Conservation (phyloP, 2,888 invertebrate species). For the Cephus spinipes region DNA sequence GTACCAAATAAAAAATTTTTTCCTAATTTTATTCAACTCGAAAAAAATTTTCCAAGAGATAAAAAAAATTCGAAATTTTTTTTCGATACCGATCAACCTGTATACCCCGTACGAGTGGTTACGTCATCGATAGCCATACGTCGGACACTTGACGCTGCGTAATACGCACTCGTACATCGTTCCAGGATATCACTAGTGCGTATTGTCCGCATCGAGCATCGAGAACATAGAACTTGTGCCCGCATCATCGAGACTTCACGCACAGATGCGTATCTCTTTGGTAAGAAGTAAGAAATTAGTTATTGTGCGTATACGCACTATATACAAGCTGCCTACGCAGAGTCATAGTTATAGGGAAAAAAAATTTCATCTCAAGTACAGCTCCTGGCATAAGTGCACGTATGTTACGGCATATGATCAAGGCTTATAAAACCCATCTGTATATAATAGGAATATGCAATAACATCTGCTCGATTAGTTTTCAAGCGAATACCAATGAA, state of each 20-base stretch:
- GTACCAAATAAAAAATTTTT: background rate
- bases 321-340: background rate
- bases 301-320: slow-evolving; percentile 17
- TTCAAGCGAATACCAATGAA: background rate
- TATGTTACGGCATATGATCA: background rate
- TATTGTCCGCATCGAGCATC: background rate
- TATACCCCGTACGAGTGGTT: background rate
- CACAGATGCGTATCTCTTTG: slow-evolving; percentile 39
- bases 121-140: background rate
- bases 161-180: background rate
- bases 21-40: background rate
- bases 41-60: background rate
- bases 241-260: slow-evolving; percentile 41
- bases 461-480: background rate
- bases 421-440: background rate
- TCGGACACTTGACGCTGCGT: background rate
- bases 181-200: background rate
- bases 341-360: background rate
- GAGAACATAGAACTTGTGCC: slow-evolving; percentile 28
- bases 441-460: background rate
- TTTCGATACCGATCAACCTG: background rate
- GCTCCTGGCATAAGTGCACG: background rate
- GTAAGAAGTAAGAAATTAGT: slow-evolving; percentile 24
- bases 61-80: background rate
- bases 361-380: background rate